Base-by-base conservation (phyloP, 2,797 vertebrate species). In the Chrosomus eos region DNA sequence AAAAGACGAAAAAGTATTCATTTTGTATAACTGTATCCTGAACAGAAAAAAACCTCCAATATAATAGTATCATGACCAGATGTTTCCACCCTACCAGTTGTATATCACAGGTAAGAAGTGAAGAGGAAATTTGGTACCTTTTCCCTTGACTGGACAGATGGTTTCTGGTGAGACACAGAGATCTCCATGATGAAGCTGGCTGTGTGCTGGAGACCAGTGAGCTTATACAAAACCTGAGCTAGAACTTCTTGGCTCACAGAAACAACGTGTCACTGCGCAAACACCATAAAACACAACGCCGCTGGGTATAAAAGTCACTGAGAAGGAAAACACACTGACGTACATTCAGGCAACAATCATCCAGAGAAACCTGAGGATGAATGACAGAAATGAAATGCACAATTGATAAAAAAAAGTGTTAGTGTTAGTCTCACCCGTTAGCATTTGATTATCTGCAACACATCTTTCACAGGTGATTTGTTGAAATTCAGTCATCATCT, bases 261-360 rank as follows among this genome's bases (percentile, higher is more conserved):
- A 85, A 82, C 51, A 19, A 66, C 81, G 79, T 90, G 85, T 89
- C 89, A 81, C 82, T 90, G 86, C 82, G 88, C 85, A 89, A 90
- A 90, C 88, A 90, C 62, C 83, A 88, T 90, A 90, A 90, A 90
- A 87, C 84, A 87, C 87, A 83, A 84, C 43, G 45, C 74, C 67
- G 71, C 70, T 14, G 75, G 86, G 80, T 82, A 88, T 90, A 90
- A 90, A 90, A 89, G 87, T 88, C 88, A 90, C 72, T 85, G 83
- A 86, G 87, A 88, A 86, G 88, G 89, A 90, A 90, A 89, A 87
- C 85, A 83, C 83, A 87, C 83, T 88, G 83, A 89, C 64, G 82
- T 67, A 78, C 36, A 78, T 55, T 74, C 67, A 36, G 75, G 55
- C 58, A 86, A 86, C 80, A 64, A 75, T 77, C 83, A 58, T 81